Evolutionary conservation across 30 jellyfish, hydroid and myxozoan genomes (phyloP), one percentile per base, ranked within the genome.

Genomic region (Cassiopea andromeda): DNA sequence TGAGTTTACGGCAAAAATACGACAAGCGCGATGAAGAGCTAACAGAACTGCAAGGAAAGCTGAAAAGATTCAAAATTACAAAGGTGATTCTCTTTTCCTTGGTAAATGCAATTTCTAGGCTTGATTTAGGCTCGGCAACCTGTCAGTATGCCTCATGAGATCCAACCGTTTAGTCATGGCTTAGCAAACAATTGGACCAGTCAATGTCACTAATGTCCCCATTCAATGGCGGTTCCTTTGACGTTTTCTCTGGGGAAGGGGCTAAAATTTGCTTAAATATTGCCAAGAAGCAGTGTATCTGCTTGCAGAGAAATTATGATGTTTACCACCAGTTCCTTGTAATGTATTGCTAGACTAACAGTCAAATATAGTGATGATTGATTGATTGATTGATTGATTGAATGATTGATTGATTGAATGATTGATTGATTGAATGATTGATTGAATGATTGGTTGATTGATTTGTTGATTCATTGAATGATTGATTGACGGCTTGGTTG

Each of bases 31-130:
- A 54, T 2, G 49, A 90, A 45, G 92, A 90, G 47, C 82, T 90
- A 47, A 60, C 47, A 47, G 93, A 75, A 5, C 43, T 90, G 76
- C 90, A 82, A 67, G 92, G 93, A 46, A 90, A 90, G 72, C 44
- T 90, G 45, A 85, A 82, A 48, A 82, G 78, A 69, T 90, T 90
- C 15, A 82, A 82, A 69, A 79, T 81, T 46, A 90, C 75, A 66
- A 81, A 90, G 97, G 93, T 81, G 50, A 48, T 69, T 50, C 9
- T 9, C 64, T 50, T 50, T 50, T 50, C 9, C 9, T 50, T 2
- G 9, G 9, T 50, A 50, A 2, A 50, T 50, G n/a, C n/a, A n/a
- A n/a, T n/a, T n/a, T n/a, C n/a, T n/a, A n/a, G n/a, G n/a, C n/a
- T n/a, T n/a, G n/a, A n/a, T n/a, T n/a, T n/a, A n/a, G n/a, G n/a